Evolutionary conservation across 2,888 invertebrate species (phyloP).

Genomic region (Epistrophe grossulariae): DNA sequence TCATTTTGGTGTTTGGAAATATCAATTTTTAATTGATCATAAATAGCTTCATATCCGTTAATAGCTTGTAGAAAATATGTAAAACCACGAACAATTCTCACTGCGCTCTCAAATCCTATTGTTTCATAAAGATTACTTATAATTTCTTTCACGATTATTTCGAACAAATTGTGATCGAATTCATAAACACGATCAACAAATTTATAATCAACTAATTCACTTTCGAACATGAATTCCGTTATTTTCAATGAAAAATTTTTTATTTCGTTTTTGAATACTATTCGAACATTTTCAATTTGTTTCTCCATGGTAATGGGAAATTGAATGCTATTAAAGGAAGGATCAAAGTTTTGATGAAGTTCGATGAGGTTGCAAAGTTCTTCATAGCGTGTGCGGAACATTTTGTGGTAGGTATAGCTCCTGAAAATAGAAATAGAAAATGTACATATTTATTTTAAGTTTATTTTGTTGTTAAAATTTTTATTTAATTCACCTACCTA

Average conservation of each 20-base stretch:
- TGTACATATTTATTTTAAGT: neutral
- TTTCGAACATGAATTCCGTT: neutral
- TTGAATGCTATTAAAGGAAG: neutral
- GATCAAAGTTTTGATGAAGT: neutral
- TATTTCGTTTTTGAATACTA: neutral
- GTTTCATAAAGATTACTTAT: neutral
- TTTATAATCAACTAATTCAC: neutral
- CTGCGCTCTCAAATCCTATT: neutral
- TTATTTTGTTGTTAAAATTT: neutral
- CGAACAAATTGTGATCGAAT: neutral
- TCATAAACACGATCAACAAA: constrained; percentile 2
- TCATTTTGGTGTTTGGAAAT: neutral
- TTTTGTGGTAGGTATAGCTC: neutral
- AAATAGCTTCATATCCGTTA: constrained; percentile 21
- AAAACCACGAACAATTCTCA: neutral
- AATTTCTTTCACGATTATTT: neutral
- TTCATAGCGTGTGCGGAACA: constrained; percentile 11
- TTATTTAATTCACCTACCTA: neutral
- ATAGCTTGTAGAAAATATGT: constrained; percentile 17
- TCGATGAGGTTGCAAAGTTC: constrained; percentile 8
- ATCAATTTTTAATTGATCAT: neutral
- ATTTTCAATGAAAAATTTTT: neutral
- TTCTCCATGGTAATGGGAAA: neutral
- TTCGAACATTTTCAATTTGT: neutral
- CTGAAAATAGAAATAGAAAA: constrained; percentile 13